A percentile compares a stretch with the other conserved stretches of the same genome.
phyloP scores from a whole-genome alignment of 2,888 invertebrate species.

The Geotrupes spiniger region DNA sequence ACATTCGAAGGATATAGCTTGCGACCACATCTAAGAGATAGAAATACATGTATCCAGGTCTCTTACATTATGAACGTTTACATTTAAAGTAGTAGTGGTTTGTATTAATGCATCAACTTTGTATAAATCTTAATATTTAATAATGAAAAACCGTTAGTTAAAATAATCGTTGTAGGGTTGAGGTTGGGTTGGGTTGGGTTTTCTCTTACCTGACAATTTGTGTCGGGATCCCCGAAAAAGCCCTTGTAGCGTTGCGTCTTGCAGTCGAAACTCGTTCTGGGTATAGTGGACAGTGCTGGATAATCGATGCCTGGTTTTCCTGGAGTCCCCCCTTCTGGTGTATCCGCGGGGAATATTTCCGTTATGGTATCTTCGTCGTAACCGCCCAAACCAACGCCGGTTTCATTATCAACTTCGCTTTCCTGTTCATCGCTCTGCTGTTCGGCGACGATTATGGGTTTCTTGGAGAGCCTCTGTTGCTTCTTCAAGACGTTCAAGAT shows the following conservation, averaged over 20 bases:
- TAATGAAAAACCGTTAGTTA: too few species aligned
- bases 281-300: conserved; percentile 72
- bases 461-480: conserved; percentile 44
- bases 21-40: too few species aligned
- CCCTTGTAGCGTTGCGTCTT: conserved; percentile 85
- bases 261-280: conserved; percentile 75
- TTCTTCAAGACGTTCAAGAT: conserved; percentile 69
- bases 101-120: too few species aligned
- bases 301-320: conserved; percentile 77
- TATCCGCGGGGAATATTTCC: conserved; percentile 50
- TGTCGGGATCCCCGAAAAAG: conserved; percentile 85
- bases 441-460: conserved; percentile 45
- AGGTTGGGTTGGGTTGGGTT: too few species aligned
- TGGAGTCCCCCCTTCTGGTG: conserved; percentile 59
- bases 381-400: conserved; percentile 35
- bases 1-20: too few species aligned
- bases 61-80: too few species aligned
- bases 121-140: too few species aligned
- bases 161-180: too few species aligned
- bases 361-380: conserved; percentile 34
- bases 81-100: too few species aligned
- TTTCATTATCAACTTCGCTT: conserved; percentile 39
- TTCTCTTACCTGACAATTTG: conserved; percentile 71
- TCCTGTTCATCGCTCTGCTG: conserved; percentile 32
- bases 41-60: too few species aligned